Evolutionary conservation across 2,888 invertebrate species (phyloP).

Genomic region (Drosophila algonquin): DNA sequence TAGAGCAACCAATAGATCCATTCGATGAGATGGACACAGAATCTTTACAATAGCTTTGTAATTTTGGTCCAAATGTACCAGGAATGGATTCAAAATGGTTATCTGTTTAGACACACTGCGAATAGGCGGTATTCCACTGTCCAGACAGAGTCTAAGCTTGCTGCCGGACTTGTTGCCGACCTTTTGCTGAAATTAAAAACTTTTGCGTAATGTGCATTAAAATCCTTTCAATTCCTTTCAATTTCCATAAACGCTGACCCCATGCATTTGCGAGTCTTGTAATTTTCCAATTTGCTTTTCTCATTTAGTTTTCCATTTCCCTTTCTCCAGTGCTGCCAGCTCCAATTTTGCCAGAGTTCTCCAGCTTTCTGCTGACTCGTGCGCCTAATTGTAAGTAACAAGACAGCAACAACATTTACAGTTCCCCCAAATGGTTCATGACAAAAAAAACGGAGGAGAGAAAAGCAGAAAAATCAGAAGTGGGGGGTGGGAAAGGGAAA

Average conservation of each 20-base stretch:
- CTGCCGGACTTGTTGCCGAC: conserved; percentile 29
- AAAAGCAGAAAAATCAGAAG: not conserved
- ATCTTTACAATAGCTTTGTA: too few relatives aligned
- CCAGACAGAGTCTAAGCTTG: not conserved
- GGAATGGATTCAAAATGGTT: too few relatives aligned
- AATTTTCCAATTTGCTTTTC: conserved; percentile 70
- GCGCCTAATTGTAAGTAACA: conserved; percentile 73
- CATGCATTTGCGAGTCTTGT: conserved; percentile 60
- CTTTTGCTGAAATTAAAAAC: conserved; percentile 40
- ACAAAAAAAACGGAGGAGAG: not conserved
- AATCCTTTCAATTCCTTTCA: conserved; percentile 50
- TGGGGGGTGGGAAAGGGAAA: not conserved
- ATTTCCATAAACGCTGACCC: conserved; percentile 54
- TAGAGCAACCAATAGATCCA: not conserved
- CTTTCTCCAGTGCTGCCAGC: not conserved
- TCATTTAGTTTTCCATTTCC: conserved; percentile 51
- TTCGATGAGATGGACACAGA: not conserved
- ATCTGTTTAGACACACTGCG: too few relatives aligned
- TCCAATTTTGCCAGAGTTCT: conserved; percentile 32
- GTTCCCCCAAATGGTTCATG: conserved; percentile 56
- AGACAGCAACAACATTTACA: conserved; percentile 65
- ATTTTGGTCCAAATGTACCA: too few relatives aligned
- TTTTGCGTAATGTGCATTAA: conserved; percentile 46
- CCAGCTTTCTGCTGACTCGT: conserved; percentile 64
- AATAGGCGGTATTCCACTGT: too few relatives aligned